Base-by-base conservation (phyloP, 1,140 invertebrate genomes). In the Physella acuta region DNA sequence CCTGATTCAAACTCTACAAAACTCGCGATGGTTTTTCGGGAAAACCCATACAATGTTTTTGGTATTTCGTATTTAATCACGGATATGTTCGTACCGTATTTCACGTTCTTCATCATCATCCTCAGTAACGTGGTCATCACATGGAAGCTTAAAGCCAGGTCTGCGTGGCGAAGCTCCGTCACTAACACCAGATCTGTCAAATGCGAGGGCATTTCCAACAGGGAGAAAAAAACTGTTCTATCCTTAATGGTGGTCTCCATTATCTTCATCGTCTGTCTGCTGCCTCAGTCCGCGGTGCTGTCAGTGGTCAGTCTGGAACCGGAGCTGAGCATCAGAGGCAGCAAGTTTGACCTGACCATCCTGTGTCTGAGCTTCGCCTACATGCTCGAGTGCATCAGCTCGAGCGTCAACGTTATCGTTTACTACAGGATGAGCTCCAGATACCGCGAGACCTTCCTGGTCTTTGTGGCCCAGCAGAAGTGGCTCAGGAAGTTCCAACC, bases 371-470 rank as follows among this genome's bases (percentile, higher is more conserved):
- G 20, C n/a, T 8, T 44, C 39, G 39, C 39, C 39, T 44, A 11
- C 20, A 20, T 44, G 20, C 20, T 44, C 20, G 8, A 44, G 39
- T 11, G 39, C 39, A 26, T 11, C 3, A 53, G 20, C 20, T 53
- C 52, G 20, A 53, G 52, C 52, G 52, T 53, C 52, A 53, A 53
- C 52, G 28, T 53, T 24, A 24, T 53, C 52, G 20, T 53, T 3
- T 53, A 53, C 52, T 53, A 53, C 52, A 53, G 52, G n/a, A 53
- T 53, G 52, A 53, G 52, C 52, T 53, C 52, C 20, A 53, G 28
- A 8, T 53, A 53, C 52, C 8, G 52, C 20, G n/a, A 53, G 20
- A 53, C 52, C n/a, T n/a, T n/a, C n/a, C n/a, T n/a, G n/a, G n/a
- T n/a, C n/a, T n/a, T n/a, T n/a, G n/a, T n/a, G n/a, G n/a, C n/a